Evolutionary conservation across 2,888 invertebrate genomes (phyloP).

Genomic region (Hemaris fuciformis): DNA sequence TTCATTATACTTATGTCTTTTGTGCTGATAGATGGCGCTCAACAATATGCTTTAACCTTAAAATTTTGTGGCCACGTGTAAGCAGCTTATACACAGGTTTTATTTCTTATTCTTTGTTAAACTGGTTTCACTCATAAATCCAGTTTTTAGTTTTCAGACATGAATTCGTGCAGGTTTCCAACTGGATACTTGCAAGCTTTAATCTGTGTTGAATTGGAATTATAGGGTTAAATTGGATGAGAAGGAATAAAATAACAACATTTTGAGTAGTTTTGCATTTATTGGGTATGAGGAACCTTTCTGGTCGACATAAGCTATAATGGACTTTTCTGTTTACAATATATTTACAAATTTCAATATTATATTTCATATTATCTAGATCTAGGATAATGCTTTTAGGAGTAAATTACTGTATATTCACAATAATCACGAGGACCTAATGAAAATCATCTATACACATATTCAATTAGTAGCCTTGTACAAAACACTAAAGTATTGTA

Average conservation of each 20-base stretch:
- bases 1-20: neutral
- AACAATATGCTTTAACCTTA: neutral
- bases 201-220: conserved; percentile 29
- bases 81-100: neutral
- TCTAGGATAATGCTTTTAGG: conserved; percentile 67
- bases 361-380: conserved; percentile 69
- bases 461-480: conserved; percentile 66
- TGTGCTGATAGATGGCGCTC: neutral
- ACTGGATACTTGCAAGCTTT: neutral
- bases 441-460: conserved; percentile 72
- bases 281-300: conserved; percentile 82
- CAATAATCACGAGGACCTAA: conserved; percentile 74
- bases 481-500: conserved; percentile 64
- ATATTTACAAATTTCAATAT: conserved; percentile 79
- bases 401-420: conserved; percentile 77
- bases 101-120: neutral
- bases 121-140: neutral
- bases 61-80: neutral
- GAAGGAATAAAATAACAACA: conserved; percentile 34
- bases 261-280: conserved; percentile 78
- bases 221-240: neutral
- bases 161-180: neutral
- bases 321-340: conserved; percentile 77
- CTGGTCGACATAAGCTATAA: conserved; percentile 82
- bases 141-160: conserved; percentile 20